phyloP scores from a whole-genome alignment of 2,797 vertebrate genomes.

The Alosa sapidissima region DNA sequence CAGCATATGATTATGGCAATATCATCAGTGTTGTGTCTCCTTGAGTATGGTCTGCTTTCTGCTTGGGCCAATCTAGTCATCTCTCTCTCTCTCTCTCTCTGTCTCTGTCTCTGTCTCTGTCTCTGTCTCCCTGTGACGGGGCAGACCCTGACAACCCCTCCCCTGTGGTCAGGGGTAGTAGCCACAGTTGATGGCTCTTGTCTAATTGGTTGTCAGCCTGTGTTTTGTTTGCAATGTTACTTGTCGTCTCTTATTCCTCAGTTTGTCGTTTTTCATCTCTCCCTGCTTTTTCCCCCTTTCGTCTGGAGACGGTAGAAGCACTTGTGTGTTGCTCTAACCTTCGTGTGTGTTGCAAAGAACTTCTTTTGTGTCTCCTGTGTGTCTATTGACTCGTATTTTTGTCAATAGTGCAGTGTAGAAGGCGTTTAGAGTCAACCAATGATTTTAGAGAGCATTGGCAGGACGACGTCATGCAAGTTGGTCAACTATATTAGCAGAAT shows the following conservation, averaged over 20 bases:
- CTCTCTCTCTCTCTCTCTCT: background rate
- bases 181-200: conserved; percentile 57
- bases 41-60: background rate
- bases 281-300: no score
- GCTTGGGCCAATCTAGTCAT: background rate
- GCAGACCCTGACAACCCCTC: conserved; percentile 48
- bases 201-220: conserved; percentile 61
- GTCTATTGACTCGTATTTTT: no score
- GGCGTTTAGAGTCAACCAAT: no score
- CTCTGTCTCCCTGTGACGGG: conserved; percentile 26
- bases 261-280: conserved; percentile 51
- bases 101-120: conserved; percentile 32
- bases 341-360: background rate
- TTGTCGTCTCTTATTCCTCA: conserved; percentile 55
- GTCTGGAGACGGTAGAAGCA: background rate
- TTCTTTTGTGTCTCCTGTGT: background rate
- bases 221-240: conserved; percentile 59
- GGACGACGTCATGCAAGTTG: no score
- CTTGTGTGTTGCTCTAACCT: background rate
- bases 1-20: background rate
- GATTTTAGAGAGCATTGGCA: no score
- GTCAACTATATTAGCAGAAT: no score
- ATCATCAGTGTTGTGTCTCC: background rate
- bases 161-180: conserved; percentile 44
- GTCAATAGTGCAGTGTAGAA: no score